Evolutionary conservation across 2,113 vertebrate genomes (phyloP).

Genomic region (Hipposideros armiger): DNA sequence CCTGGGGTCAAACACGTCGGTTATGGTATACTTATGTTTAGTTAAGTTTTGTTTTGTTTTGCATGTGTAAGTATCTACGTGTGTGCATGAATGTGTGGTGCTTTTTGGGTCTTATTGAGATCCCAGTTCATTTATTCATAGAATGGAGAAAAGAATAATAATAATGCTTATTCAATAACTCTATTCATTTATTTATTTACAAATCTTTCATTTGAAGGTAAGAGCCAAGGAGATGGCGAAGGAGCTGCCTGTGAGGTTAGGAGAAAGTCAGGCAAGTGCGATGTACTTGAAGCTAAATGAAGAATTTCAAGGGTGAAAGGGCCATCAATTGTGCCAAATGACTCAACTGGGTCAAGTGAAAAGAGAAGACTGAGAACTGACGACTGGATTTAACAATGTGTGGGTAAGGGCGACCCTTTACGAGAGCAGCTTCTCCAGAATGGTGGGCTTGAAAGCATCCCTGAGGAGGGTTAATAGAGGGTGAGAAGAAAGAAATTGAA

Average conservation of each 20-base stretch:
- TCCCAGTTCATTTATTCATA: not conserved
- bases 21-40: not conserved
- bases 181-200: constrained; percentile 8
- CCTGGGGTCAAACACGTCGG: not conserved
- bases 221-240: not conserved
- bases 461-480: not conserved
- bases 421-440: not conserved
- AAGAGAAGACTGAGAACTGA: not conserved
- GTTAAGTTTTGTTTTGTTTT: not conserved
- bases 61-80: not conserved
- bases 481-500: not conserved
- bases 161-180: not conserved
- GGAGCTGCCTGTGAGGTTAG: not conserved
- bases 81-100: not conserved
- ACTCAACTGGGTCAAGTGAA: not conserved
- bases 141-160: not conserved
- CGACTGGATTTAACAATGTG: not conserved
- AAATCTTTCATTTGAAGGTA: not conserved
- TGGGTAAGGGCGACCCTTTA: not conserved
- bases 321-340: not conserved
- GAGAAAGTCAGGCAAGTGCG: constrained; percentile 41
- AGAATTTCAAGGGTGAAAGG: constrained; percentile 41
- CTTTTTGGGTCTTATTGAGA: not conserved
- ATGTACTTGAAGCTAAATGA: constrained; percentile 38
- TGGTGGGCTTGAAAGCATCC: not conserved